phyloP scores from a whole-genome alignment of 1,140 invertebrate genomes.

The Drosophila persimilis region DNA sequence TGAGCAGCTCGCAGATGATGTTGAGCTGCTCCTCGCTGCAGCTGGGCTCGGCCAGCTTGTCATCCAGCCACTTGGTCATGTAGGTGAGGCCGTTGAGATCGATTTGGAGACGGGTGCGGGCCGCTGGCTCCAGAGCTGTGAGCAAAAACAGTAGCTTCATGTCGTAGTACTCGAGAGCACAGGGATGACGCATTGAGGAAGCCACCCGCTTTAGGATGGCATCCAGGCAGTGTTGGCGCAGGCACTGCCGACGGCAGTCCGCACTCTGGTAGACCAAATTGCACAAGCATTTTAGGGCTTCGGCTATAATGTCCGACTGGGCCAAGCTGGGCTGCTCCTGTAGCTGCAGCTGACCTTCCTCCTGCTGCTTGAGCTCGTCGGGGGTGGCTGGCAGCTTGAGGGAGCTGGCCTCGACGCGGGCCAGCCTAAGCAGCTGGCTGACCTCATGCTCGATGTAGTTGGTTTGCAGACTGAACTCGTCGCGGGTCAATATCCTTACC shows the following conservation, averaged over 20 bases:
- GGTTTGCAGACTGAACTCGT: constrained; percentile 89
- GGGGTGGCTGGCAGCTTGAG: constrained; percentile 83
- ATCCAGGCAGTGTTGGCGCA: constrained; percentile 88
- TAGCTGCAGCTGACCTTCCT: constrained; percentile 11
- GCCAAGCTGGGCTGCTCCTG: constrained; percentile 27
- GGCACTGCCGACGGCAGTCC: constrained; percentile 87
- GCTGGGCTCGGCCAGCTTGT: constrained; percentile 85
- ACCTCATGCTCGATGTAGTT: constrained; percentile 88
- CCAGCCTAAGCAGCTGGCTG: constrained; percentile 86
- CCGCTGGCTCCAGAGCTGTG: constrained; percentile 90
- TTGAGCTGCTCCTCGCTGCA: constrained; percentile 87
- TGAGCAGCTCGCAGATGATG: constrained; percentile 92
- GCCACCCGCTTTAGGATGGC: constrained; percentile 89
- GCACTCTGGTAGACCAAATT: constrained; percentile 94
- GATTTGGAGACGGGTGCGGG: constrained; percentile 88
- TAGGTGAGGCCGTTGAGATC: constrained; percentile 92
- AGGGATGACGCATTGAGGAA: constrained; percentile 78
- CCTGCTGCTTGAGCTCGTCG: constrained; percentile 64
- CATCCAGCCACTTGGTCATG: constrained; percentile 91
- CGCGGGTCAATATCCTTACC: constrained; percentile 87
- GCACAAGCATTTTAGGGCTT: constrained; percentile 94
- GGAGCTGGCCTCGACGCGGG: constrained; percentile 66
- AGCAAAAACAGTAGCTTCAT: constrained; percentile 94
- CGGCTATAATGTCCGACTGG: constrained; percentile 84
- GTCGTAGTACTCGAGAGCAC: constrained; percentile 93